Base-by-base conservation (phyloP, 1,140 invertebrate genomes). In the Dufourea novaeangliae region DNA sequence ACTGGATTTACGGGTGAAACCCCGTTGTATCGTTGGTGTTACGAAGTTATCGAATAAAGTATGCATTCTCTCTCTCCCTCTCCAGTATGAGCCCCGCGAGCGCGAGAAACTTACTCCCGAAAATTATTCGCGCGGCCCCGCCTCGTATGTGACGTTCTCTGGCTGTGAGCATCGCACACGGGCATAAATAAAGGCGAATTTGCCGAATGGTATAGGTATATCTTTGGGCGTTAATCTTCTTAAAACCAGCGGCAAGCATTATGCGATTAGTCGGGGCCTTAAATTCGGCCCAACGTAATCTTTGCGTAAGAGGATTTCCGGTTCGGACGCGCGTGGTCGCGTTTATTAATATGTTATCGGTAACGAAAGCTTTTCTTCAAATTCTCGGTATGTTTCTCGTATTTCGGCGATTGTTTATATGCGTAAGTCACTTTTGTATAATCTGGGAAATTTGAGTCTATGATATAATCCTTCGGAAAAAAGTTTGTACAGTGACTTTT, bases 21-120 rank as follows among this genome's bases (percentile, higher is more conserved):
- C 37, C 37, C 25, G 25, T 37, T 77, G 67, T 70, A 70, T 70
- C 75, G 68, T 41, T 22, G 37, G 14, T 59, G 57, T 77, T 71
- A 52, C 66, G 22, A 71, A 77, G 41, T 77, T 77, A 77, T 77
- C 74, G 74, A 77, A 77, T 77, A 77, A 77, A 77, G 39, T 77
- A 71, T 70, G 54, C 25, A 61, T 61, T 20, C 56, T 20, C 34
- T n/a, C n/a, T n/a, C n/a, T n/a, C n/a, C n/a, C n/a, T n/a, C n/a
- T n/a, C n/a, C n/a, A n/a, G 12, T 6, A 22, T 25, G 25, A 12
- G 17, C 17, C 29, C 34, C 39, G 34, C 5, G 5, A 52, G 34
- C n/a, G n/a, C n/a, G n/a, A n/a, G n/a, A n/a, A 68, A 75, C 11
- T 77, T 77, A 61, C 57, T 32, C 17, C 34, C 27, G 41, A 63